Percentiles rank a stretch among this genome's conserved stretches.
phyloP scores from a whole-genome alignment of 2,888 invertebrate species.

The Oscheius sp. region DNA sequence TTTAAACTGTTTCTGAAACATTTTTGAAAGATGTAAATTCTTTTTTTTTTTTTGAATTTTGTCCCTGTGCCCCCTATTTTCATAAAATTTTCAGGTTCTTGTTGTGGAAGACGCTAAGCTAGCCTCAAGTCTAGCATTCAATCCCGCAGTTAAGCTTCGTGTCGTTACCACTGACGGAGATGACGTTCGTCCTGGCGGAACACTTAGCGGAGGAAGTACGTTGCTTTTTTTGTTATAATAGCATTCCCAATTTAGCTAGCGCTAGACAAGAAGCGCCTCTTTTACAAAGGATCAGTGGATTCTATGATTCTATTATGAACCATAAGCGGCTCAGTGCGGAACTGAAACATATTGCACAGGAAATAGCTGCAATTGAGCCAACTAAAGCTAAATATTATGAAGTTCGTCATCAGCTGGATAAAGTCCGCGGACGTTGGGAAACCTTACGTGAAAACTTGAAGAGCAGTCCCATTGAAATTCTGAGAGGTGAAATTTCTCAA shows the following conservation, averaged over 20 bases:
- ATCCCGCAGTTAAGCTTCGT: conserved; percentile 75
- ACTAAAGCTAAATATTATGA: conserved; percentile 32
- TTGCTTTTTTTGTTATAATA: neutral
- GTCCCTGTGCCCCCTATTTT: too few relatives aligned
- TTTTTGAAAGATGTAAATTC: too few relatives aligned
- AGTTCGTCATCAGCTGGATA: conserved; percentile 32
- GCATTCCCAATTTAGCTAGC: neutral
- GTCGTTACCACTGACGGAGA: conserved; percentile 91
- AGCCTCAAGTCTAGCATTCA: conserved; percentile 86
- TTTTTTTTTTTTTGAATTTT: too few relatives aligned
- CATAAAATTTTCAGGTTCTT: conserved; percentile 37
- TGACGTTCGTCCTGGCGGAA: conserved; percentile 89
- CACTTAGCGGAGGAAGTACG: conserved; percentile 84
- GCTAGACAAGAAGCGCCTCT: neutral
- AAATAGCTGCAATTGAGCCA: neutral
- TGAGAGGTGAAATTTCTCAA: conserved; percentile 46
- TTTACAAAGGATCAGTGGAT: neutral
- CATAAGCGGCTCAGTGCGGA: neutral
- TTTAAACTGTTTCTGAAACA: too few relatives aligned
- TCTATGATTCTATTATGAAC: neutral
- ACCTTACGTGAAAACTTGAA: conserved; percentile 44
- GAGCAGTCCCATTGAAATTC: conserved; percentile 50
- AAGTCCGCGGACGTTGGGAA: conserved; percentile 38
- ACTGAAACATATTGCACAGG: neutral
- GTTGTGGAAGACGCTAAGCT: conserved; percentile 23